Conservation (phyloP, 2,797 vertebrate genomes). For the Anisognathus igniventris region DNA sequence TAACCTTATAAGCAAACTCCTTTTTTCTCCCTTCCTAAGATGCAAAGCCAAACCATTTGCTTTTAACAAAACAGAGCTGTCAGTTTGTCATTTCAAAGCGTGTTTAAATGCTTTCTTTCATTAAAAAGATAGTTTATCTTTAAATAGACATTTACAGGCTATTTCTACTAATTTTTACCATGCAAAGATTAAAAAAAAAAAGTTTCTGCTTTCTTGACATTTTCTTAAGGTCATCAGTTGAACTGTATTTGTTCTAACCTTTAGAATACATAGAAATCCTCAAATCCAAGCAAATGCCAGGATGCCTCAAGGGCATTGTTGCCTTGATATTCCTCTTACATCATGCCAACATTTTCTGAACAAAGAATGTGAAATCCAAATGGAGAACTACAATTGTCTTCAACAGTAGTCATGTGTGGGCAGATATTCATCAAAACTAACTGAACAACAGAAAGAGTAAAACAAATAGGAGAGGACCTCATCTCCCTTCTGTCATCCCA, state of each 20-base stretch:
- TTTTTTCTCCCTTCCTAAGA: neutral
- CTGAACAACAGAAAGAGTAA: neutral
- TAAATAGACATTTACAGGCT: neutral
- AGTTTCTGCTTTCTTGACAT: neutral
- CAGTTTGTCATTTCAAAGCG: constrained; percentile 15
- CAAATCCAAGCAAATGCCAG: neutral
- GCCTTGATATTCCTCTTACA: constrained; percentile 1
- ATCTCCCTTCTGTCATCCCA: neutral
- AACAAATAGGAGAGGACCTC: neutral
- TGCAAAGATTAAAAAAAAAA: neutral
- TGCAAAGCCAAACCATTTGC: constrained; percentile 7
- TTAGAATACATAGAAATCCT: neutral
- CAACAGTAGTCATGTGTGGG: neutral
- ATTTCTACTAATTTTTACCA: neutral
- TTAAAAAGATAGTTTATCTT: neutral
- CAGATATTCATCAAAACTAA: neutral
- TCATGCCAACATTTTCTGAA: neutral
- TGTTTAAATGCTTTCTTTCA: neutral
- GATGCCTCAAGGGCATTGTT: neutral
- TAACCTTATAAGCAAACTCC: constrained; percentile 40
- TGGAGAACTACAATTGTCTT: neutral
- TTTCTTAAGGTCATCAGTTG: neutral
- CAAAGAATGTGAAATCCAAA: constrained; percentile 11
- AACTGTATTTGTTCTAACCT: neutral
- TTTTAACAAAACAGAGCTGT: constrained; percentile 42